Conservation (phyloP, 2,888 invertebrate species). For the Volucella bombylans region DNA sequence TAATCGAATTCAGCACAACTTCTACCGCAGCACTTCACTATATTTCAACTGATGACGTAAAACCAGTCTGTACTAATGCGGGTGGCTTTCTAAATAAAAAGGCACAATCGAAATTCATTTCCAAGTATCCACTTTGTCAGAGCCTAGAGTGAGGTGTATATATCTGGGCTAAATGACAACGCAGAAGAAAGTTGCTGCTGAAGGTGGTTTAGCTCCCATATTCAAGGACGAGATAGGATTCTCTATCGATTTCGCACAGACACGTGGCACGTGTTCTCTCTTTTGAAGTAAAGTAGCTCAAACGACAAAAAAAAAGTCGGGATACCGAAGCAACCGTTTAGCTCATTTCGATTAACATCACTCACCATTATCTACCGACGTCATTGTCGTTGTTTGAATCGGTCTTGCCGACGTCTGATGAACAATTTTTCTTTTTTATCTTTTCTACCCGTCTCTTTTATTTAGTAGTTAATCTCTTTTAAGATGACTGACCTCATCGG, state of each 20-base stretch:
- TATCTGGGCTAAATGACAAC: conserved; percentile 7
- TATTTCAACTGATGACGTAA: conserved; percentile 10
- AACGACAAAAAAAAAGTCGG: not conserved
- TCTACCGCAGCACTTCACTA: not conserved
- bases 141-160: not conserved
- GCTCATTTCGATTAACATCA: not conserved
- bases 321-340: conserved; percentile 39
- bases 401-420: conserved; percentile 43
- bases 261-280: conserved; percentile 15
- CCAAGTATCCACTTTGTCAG: conserved; percentile 18
- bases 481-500: conserved; percentile 56
- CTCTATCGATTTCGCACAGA: conserved; percentile 53
- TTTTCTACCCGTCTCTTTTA: not conserved
- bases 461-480: not conserved
- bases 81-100: not conserved
- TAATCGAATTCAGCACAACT: not conserved
- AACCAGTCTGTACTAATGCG: not conserved
- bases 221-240: conserved; percentile 61
- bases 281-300: not conserved
- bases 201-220: conserved; percentile 8
- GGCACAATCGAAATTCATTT: conserved; percentile 18
- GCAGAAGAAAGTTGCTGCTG: not conserved
- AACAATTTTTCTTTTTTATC: not conserved
- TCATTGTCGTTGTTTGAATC: not conserved
- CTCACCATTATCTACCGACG: not conserved